phyloP scores from a whole-genome alignment of 2,888 invertebrate species.

The Drosophila neonasuta region DNA sequence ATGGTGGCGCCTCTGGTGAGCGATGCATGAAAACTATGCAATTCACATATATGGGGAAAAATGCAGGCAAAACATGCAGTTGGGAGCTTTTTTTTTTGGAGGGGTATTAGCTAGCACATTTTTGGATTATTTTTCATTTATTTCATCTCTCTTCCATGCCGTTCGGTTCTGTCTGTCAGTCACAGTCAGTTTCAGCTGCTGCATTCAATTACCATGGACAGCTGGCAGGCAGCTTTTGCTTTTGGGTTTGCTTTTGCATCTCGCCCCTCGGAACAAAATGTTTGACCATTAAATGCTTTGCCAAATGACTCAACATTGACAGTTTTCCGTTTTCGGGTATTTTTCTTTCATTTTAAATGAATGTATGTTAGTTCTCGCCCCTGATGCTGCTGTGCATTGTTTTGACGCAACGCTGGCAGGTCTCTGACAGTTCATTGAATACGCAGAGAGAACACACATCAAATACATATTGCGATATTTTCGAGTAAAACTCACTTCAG shows the following conservation, averaged over 20 bases:
- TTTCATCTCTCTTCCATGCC: slow-evolving; percentile 23
- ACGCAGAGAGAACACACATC: too few species aligned
- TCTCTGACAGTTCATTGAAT: slow-evolving; percentile 51
- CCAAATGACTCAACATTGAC: slow-evolving; percentile 59
- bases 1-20: slow-evolving; percentile 15
- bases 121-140: slow-evolving; percentile 38
- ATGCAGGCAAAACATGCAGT: slow-evolving; percentile 9
- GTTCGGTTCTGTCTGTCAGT: slow-evolving; percentile 34
- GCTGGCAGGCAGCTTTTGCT: slow-evolving; percentile 15
- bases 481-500: slow-evolving; percentile 11
- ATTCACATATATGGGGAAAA: slow-evolving; percentile 31
- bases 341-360: slow-evolving; percentile 25
- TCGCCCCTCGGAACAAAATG: slow-evolving; percentile 20
- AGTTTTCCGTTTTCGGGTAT: slow-evolving; percentile 25
- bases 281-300: slow-evolving; percentile 71
- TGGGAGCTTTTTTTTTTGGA: too few species aligned
- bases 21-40: slow-evolving; percentile 39
- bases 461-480: slow-evolving; percentile 12
- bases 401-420: slow-evolving; percentile 51
- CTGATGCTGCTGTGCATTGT: slow-evolving; percentile 27
- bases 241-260: slow-evolving; percentile 1
- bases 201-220: slow-evolving; percentile 58
- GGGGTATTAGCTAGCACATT: slow-evolving; percentile 40
- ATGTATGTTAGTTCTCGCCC: not conserved
- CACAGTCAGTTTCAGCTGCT: slow-evolving; percentile 55